Percentiles rank a stretch among this genome's conserved stretches.
Evolutionary conservation across 2,888 invertebrate genomes (phyloP).

Genomic region (Panorpa germanica): DNA sequence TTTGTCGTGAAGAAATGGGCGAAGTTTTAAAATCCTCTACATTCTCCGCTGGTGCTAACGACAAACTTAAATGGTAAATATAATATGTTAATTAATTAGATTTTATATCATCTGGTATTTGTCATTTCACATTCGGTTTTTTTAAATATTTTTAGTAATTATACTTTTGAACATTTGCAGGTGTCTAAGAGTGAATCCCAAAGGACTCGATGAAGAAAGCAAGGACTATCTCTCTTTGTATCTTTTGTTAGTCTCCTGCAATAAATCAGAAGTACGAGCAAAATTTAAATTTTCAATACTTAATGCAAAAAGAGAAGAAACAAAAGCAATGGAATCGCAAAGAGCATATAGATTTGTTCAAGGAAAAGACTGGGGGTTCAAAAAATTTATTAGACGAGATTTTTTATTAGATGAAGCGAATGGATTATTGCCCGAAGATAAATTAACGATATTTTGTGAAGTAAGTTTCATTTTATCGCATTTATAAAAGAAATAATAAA

Average conservation of each 20-base stretch:
- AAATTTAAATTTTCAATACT: conserved; percentile 99
- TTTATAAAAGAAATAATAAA: conserved; percentile 10
- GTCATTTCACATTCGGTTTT: conserved; percentile 8
- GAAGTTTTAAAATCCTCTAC: conserved; percentile 99
- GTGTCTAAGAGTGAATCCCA: conserved; percentile 98
- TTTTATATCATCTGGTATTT: not conserved
- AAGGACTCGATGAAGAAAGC: conserved; percentile 99
- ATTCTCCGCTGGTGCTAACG: conserved; percentile 98
- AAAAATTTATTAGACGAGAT: conserved; percentile 98
- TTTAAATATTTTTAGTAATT: not conserved
- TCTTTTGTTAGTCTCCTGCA: conserved; percentile 96
- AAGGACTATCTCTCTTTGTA: conserved; percentile 99
- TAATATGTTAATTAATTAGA: conserved; percentile 8
- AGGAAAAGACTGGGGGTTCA: conserved; percentile 99
- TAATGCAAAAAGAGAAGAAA: conserved; percentile 99
- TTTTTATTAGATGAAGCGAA: conserved; percentile 98
- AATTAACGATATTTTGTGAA: conserved; percentile 98
- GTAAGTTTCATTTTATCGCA: conserved; percentile 29
- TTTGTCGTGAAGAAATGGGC: conserved; percentile 99
- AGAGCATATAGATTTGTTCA: conserved; percentile 98
- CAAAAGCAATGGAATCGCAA: conserved; percentile 96
- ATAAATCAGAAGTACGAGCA: conserved; percentile 99
- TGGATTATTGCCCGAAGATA: conserved; percentile 95
- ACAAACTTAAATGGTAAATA: conserved; percentile 93
- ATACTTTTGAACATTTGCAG: conserved; percentile 23